Evolutionary conservation across 1,140 invertebrate species (phyloP).

Genomic region (Fopius arisanus): DNA sequence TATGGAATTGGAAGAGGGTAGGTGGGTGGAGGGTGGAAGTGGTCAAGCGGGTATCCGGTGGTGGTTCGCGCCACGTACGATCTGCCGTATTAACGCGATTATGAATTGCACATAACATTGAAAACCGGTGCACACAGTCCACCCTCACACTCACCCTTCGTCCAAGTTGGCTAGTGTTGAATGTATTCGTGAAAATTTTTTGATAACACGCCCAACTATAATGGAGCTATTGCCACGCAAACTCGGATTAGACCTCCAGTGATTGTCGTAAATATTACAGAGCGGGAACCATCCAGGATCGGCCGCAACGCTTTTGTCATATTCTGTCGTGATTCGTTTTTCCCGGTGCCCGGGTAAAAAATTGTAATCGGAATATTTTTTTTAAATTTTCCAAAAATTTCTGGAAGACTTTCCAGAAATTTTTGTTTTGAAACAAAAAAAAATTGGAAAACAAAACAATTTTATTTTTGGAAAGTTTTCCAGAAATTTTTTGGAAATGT

Average conservation of each 20-base stretch:
- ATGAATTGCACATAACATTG: conserved; percentile 27
- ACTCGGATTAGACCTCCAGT: not conserved
- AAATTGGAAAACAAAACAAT: no score
- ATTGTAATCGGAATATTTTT: no score
- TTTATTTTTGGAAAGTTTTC: no score
- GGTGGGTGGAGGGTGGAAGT: not conserved
- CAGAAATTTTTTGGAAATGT: no score
- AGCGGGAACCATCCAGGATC: not conserved
- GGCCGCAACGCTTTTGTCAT: not conserved
- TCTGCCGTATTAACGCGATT: conserved; percentile 34
- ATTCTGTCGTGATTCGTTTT: not conserved
- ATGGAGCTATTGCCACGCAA: not conserved
- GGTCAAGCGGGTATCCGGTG: conserved; percentile 14
- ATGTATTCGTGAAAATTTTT: conserved; percentile 41
- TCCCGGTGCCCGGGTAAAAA: not conserved
- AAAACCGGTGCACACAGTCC: not conserved
- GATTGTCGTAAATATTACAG: conserved; percentile 1
- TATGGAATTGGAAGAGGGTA: not conserved
- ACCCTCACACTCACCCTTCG: not conserved
- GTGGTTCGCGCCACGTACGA: conserved; percentile 13
- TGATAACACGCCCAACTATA: conserved; percentile 28
- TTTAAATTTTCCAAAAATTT: no score
- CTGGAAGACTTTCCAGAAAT: no score
- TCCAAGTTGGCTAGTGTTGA: not conserved
- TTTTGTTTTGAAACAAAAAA: no score